Conservation (phyloP, 1,140 invertebrate species). For the Neodiprion fabricii region DNA sequence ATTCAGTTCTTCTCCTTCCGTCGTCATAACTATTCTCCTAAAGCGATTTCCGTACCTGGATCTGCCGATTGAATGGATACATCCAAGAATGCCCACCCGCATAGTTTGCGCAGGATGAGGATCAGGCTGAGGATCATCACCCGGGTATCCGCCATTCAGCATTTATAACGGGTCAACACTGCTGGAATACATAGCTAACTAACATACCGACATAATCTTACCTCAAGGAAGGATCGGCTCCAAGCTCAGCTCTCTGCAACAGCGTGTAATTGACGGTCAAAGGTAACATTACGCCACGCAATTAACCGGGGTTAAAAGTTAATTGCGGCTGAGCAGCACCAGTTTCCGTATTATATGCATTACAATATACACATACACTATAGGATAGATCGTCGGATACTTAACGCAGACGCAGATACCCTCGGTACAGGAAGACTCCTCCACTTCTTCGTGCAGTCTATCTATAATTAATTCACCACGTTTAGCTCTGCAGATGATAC, state of each 20-base stretch:
- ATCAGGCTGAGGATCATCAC: too few relatives aligned
- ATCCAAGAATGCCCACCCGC: background rate
- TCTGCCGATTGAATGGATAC: background rate
- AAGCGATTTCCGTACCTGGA: too few relatives aligned
- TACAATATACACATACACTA: too few relatives aligned
- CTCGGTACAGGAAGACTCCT: too few relatives aligned
- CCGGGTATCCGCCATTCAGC: background rate
- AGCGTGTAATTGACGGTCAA: background rate
- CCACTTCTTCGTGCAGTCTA: too few relatives aligned
- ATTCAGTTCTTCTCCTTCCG: too few relatives aligned
- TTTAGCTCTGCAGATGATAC: too few relatives aligned
- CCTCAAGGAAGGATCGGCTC: background rate
- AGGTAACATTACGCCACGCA: slow-evolving; percentile 15
- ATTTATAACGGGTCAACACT: background rate
- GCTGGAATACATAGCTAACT: background rate
- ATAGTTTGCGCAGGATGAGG: background rate
- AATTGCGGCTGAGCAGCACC: slow-evolving; percentile 29
- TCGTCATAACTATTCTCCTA: too few relatives aligned
- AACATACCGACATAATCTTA: background rate
- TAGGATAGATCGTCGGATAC: too few relatives aligned
- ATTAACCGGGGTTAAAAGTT: slow-evolving; percentile 42
- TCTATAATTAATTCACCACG: too few relatives aligned
- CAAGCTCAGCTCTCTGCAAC: too few relatives aligned
- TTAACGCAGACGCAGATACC: too few relatives aligned
- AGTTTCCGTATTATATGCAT: background rate